Base-by-base conservation (phyloP, 2,113 vertebrate species). In the Nibea albiflora region DNA sequence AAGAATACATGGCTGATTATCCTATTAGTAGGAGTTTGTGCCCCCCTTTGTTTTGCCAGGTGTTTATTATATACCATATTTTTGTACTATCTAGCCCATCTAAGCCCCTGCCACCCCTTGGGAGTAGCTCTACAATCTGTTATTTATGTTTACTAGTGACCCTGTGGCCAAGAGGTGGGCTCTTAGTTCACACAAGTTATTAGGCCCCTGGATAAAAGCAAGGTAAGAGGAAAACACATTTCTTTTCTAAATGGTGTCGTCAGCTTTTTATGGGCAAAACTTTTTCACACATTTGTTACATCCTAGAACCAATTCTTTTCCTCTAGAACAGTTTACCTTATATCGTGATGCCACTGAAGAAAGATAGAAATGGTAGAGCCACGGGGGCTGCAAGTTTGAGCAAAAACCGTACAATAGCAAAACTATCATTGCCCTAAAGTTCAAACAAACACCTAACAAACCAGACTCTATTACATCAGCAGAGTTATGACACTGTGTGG, bases 121-220 rank as follows among this genome's bases (percentile, higher is more conserved):
- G 93, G 90, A 87, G 56, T 39, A 90, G 86, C 81, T 78, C 88
- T 64, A 83, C 86, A 83, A 88, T 90, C 85, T 90, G 91, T 94
- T 95, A 95, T 95, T 95, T 95, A 95, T 95, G 95, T 95, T 96
- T 93, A 85, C 88, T 89, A 93, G 93, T 95, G 94, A 90, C 94
- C 88, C 85, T 92, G 91, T 94, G 92, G 94, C 94, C 94, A 89
- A 93, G 92, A 93, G 94, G 92, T 89, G 89, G 90, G 89, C 89
- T 92, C 78, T 85, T 63, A 85, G 85, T 86, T 85, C 91, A 90
- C 78, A 85, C 85, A 91, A 91, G 90, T 90, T 93, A 91, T 90
- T 85, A 90, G 74, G 90, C 86, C 92, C 39, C 76, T 79, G 86
- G 91, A 91, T 72, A 90, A 73, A 72, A 85, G 75, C 72, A 67